Evolutionary conservation across 2,797 vertebrate species (phyloP).

Genomic region (Clangula hyemalis): DNA sequence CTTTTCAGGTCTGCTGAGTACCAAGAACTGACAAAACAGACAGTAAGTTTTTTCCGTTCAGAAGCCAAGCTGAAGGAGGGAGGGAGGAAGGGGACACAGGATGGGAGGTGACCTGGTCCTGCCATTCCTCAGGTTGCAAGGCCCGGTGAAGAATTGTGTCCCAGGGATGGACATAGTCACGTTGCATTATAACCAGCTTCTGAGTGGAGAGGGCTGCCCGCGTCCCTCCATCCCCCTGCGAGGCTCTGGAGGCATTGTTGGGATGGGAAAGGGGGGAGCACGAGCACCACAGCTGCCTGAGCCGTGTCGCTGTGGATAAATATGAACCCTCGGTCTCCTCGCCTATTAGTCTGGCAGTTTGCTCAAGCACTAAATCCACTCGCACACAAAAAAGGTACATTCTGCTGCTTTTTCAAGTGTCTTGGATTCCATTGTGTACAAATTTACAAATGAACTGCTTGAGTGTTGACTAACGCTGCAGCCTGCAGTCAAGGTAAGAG

Average conservation of each 20-base stretch:
- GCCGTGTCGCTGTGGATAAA: fast-evolving
- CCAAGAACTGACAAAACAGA: not conserved
- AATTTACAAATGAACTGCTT: slow-evolving; percentile 72
- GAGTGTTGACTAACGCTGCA: slow-evolving; percentile 71
- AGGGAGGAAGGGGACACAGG: not conserved
- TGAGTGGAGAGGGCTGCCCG: fast-evolving
- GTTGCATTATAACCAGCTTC: fast-evolving
- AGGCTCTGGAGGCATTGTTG: not conserved
- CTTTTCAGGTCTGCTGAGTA: not conserved
- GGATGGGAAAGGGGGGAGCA: not conserved
- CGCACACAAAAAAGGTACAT: slow-evolving; percentile 6
- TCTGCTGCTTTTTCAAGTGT: slow-evolving; percentile 61
- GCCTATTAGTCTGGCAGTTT: not conserved
- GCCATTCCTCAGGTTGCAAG: not conserved
- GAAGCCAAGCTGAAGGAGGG: not conserved
- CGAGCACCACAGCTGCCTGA: fast-evolving
- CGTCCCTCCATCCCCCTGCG: not conserved
- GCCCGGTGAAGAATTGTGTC: not conserved
- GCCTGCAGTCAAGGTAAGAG: slow-evolving; percentile 70
- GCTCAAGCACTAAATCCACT: slow-evolving; percentile 27
- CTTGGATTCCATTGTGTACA: slow-evolving; percentile 62
- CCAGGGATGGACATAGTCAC: not conserved
- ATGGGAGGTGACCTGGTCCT: not conserved
- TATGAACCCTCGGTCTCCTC: not conserved
- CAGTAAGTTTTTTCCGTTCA: fast-evolving